Conservation (phyloP, 2,113 vertebrate genomes). For the Saimiri boliviensis region DNA sequence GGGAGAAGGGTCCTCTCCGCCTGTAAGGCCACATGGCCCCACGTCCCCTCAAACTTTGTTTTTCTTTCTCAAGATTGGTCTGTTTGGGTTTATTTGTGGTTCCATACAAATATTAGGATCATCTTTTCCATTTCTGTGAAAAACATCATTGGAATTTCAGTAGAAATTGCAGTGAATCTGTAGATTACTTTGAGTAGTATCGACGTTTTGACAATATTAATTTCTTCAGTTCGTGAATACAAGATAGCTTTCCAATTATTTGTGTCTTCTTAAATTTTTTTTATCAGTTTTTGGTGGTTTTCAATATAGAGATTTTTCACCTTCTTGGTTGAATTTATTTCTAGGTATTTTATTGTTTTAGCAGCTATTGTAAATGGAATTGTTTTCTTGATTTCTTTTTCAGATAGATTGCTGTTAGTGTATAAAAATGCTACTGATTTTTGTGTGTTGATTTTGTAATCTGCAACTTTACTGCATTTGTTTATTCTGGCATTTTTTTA, state of each 20-base stretch:
- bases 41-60: neutral
- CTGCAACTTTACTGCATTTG: neutral
- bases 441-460: neutral
- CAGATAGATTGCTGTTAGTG: neutral
- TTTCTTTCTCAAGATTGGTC: neutral
- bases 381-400: neutral
- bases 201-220: neutral
- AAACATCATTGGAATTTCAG: neutral
- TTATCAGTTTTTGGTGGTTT: neutral
- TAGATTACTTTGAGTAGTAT: neutral
- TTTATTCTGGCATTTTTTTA: neutral
- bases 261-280: neutral
- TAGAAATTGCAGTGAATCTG: neutral
- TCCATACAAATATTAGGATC: neutral
- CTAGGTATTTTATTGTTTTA: neutral
- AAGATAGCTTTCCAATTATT: neutral
- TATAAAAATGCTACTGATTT: neutral
- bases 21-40: too few relatives aligned
- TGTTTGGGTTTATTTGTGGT: neutral
- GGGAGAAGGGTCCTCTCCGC: too few relatives aligned
- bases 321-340: neutral
- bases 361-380: neutral
- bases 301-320: neutral
- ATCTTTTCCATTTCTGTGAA: neutral
- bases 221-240: neutral